A percentile compares a stretch with the other conserved stretches of the same genome.
phyloP scores from a whole-genome alignment of 2,888 invertebrate genomes.

The Linnaemya tessellans region DNA sequence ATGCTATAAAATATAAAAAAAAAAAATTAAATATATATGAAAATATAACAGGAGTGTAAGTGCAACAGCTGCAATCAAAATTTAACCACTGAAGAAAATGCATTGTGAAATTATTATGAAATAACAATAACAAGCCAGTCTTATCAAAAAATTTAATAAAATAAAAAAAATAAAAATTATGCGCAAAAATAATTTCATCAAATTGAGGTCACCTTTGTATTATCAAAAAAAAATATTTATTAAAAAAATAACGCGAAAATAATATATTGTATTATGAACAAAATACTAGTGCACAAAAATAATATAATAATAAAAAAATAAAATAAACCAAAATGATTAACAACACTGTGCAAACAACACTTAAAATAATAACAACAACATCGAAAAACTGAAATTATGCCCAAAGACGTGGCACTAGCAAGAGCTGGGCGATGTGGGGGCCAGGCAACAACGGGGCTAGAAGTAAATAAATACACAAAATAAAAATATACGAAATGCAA shows the following conservation, averaged over 20 bases:
- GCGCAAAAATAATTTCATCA: slow-evolving; percentile 66
- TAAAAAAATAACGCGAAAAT: slow-evolving; percentile 48
- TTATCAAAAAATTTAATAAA: slow-evolving; percentile 60
- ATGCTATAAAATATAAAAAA: no score
- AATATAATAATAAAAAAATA: slow-evolving; percentile 29
- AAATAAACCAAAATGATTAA: slow-evolving; percentile 70
- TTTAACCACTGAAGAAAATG: slow-evolving; percentile 7
- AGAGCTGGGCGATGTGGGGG: slow-evolving; percentile 48
- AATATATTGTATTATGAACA: slow-evolving; percentile 51
- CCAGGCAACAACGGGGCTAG: slow-evolving; percentile 48
- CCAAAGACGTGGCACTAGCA: slow-evolving; percentile 29
- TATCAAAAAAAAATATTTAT: slow-evolving; percentile 73
- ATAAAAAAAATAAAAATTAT: slow-evolving; percentile 46
- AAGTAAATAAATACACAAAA: slow-evolving; percentile 11
- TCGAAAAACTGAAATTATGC: slow-evolving; percentile 61
- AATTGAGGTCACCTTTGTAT: slow-evolving; percentile 75
- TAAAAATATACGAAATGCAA: slow-evolving; percentile 45
- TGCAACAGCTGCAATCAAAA: neutral
- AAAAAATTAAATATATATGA: slow-evolving; percentile 2
- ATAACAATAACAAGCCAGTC: slow-evolving; percentile 32
- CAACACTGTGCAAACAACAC: slow-evolving; percentile 67
- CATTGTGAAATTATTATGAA: slow-evolving; percentile 43
- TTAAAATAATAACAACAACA: slow-evolving; percentile 63
- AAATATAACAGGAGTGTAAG: no score
- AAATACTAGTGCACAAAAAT: slow-evolving; percentile 59